A percentile compares a stretch with the other conserved stretches of the same genome.
Evolutionary conservation across 2,888 invertebrate species (phyloP).

Genomic region (Diplazon laetatorius): DNA sequence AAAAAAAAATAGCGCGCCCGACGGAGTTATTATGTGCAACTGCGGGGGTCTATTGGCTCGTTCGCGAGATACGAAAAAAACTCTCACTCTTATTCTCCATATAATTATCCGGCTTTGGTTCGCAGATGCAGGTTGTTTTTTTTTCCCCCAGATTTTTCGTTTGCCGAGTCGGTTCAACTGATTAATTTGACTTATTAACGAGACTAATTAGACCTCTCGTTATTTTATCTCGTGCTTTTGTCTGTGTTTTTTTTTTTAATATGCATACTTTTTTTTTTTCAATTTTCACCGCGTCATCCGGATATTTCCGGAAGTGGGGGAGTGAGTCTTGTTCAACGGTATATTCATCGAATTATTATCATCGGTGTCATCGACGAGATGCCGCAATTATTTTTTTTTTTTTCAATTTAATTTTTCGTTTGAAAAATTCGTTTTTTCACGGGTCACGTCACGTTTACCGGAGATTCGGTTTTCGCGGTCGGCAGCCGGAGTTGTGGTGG

Average conservation of each 20-base stretch:
- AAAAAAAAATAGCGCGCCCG: background rate
- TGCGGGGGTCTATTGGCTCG: background rate
- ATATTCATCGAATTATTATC: too few relatives aligned
- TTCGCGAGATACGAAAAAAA: background rate
- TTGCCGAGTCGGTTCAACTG: constrained; percentile 24
- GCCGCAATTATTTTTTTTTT: too few relatives aligned
- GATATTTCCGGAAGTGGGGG: too few relatives aligned
- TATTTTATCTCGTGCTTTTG: background rate
- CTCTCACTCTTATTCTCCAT: constrained; percentile 30
- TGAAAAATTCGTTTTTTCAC: too few relatives aligned
- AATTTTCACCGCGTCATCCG: too few relatives aligned
- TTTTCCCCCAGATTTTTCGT: constrained; percentile 34
- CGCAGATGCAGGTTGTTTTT: constrained; percentile 34
- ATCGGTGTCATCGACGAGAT: too few relatives aligned
- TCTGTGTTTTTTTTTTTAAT: background rate
- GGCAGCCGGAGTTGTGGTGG: background rate
- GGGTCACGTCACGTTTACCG: too few relatives aligned
- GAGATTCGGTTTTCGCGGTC: background rate
- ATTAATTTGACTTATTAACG: constrained; percentile 43
- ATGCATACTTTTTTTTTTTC: background rate
- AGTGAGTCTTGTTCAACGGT: too few relatives aligned
- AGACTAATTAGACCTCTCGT: constrained; percentile 45
- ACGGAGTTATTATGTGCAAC: background rate
- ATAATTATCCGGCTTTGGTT: constrained; percentile 54
- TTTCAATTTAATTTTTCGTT: too few relatives aligned